Percentiles rank a stretch among this genome's conserved stretches.
Evolutionary conservation across 1,140 invertebrate genomes (phyloP).

Genomic region (Monomorium pharaonis): DNA sequence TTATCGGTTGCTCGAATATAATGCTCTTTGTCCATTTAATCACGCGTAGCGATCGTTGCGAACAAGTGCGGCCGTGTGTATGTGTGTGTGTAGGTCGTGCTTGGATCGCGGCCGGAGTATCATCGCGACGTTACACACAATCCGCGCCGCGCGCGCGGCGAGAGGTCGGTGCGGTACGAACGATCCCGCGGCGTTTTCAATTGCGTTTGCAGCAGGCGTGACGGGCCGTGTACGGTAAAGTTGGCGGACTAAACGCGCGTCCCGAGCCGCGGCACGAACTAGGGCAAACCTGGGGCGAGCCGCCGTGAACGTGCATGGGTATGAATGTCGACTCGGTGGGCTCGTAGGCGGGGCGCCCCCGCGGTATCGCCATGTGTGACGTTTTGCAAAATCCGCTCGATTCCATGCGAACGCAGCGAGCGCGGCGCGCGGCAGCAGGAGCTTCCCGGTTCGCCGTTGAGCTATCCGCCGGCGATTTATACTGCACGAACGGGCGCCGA

Average conservation of each 20-base stretch:
- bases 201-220: slow-evolving; percentile 62
- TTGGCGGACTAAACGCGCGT: slow-evolving; percentile 43
- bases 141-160: neutral
- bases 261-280: slow-evolving; percentile 46
- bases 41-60: neutral
- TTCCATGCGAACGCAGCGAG: slow-evolving; percentile 34
- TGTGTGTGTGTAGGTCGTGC: too few relatives aligned
- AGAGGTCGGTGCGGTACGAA: neutral
- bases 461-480: slow-evolving; percentile 48
- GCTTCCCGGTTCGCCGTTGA: too few relatives aligned
- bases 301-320: neutral
- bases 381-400: slow-evolving; percentile 62
- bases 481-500: slow-evolving; percentile 29
- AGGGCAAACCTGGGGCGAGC: slow-evolving; percentile 47
- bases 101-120: neutral
- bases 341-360: slow-evolving; percentile 24
- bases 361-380: slow-evolving; percentile 57
- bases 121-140: slow-evolving; percentile 35
- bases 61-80: neutral
- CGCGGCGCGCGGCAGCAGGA: neutral
- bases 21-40: slow-evolving; percentile 40
- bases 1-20: slow-evolving; percentile 30
- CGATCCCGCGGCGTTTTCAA: slow-evolving; percentile 64
- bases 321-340: slow-evolving; percentile 6
- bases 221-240: slow-evolving; percentile 56